Conservation (phyloP, 2,888 invertebrate genomes). For the Drosophila mimica region DNA sequence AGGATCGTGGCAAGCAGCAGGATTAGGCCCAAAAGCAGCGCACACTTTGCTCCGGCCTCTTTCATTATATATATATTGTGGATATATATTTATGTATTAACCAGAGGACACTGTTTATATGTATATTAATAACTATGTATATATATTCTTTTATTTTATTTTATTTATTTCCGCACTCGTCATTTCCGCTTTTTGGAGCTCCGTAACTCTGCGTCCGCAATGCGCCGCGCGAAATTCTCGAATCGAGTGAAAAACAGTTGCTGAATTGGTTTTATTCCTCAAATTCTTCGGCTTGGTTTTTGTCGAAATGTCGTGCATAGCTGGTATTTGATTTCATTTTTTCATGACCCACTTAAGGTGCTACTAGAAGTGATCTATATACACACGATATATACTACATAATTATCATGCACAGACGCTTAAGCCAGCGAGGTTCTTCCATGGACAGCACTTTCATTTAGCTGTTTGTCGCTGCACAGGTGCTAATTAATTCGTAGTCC, state of each 20-base stretch:
- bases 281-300: background rate
- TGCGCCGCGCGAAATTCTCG: slow-evolving; percentile 54
- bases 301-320: background rate
- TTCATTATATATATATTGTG: slow-evolving; percentile 43
- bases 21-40: slow-evolving; percentile 39
- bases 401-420: slow-evolving; percentile 15
- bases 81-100: background rate
- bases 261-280: slow-evolving; percentile 66
- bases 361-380: slow-evolving; percentile 79
- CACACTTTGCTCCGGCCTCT: slow-evolving; percentile 33
- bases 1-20: slow-evolving; percentile 25
- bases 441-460: slow-evolving; percentile 74
- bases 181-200: slow-evolving; percentile 58
- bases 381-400: slow-evolving; percentile 10
- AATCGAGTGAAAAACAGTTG: slow-evolving; percentile 45
- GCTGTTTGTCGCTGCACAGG: slow-evolving; percentile 49
- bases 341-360: slow-evolving; percentile 75
- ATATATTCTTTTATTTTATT: slow-evolving; percentile 6
- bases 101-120: slow-evolving; percentile 49
- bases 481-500: slow-evolving; percentile 78
- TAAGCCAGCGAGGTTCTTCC: background rate
- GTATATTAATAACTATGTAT: background rate
- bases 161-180: slow-evolving; percentile 19
- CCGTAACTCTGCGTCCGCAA: slow-evolving; percentile 36
- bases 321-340: slow-evolving; percentile 73